A percentile compares a stretch with the other conserved stretches of the same genome.
Conservation (phyloP, 2,113 vertebrate species). For the Lepidothrix coronata region DNA sequence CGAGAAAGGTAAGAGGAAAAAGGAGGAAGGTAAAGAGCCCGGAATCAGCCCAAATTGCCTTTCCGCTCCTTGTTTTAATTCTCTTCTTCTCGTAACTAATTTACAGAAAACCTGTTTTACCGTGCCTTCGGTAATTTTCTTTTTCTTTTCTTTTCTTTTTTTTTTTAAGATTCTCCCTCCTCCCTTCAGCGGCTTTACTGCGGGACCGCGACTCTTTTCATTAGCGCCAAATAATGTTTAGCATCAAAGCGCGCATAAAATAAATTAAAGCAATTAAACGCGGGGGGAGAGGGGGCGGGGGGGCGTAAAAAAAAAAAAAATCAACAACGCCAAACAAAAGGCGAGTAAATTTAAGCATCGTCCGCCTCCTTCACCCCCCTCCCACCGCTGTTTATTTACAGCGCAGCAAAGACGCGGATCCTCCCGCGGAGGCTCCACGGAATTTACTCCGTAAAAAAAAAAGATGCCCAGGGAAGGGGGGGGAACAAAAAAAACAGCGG, state of each 20-base stretch:
- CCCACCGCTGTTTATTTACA: neutral
- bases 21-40: neutral
- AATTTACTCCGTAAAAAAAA: neutral
- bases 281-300: neutral
- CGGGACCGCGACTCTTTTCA: constrained; percentile 31
- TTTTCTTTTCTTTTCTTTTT: neutral
- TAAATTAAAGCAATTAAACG: constrained; percentile 54
- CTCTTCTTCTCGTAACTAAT: neutral
- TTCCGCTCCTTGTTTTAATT: neutral
- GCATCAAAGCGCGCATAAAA: constrained; percentile 29
- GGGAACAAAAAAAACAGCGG: no score
- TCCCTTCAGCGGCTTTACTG: neutral
- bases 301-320: neutral
- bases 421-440: neutral
- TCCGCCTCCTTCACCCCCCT: neutral
- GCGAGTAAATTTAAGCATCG: neutral
- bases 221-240: constrained; percentile 3
- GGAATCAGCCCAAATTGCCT: neutral
- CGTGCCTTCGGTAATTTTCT: neutral
- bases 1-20: neutral
- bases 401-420: neutral
- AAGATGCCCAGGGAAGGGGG: neutral
- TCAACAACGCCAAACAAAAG: neutral
- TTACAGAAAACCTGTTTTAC: neutral
- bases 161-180: neutral